Evolutionary conservation across 2,113 vertebrate genomes (phyloP).

Genomic region (Mastomys natalensis): DNA sequence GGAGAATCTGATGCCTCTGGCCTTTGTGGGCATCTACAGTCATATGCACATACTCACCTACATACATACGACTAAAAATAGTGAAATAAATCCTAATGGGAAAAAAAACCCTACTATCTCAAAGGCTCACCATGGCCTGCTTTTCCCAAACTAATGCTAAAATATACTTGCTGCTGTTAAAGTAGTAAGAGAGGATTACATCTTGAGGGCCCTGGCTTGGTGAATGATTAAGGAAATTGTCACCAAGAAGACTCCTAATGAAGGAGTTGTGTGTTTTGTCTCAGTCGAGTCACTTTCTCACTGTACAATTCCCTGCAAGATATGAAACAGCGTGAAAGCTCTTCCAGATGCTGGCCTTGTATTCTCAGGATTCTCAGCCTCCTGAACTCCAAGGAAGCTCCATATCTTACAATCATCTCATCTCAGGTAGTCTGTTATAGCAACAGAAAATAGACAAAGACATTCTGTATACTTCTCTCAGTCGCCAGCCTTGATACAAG

Average conservation of each 20-base stretch:
- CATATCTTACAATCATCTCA: not conserved
- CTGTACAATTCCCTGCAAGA: too few species aligned
- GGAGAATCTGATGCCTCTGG: not conserved
- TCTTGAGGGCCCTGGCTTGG: fast-evolving
- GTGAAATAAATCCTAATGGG: not conserved
- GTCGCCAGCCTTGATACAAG: not conserved
- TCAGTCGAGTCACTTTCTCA: not conserved
- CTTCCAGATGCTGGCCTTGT: not conserved
- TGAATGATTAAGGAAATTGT: not conserved
- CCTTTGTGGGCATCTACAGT: not conserved
- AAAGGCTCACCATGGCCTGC: not conserved
- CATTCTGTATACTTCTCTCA: not conserved
- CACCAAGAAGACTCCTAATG: not conserved
- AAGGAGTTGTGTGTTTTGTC: not conserved
- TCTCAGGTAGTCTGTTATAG: not conserved
- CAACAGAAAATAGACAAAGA: not conserved
- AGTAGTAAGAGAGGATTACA: not conserved
- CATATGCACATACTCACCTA: not conserved
- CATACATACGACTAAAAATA: not conserved
- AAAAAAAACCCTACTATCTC: not conserved
- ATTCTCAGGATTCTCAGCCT: not conserved
- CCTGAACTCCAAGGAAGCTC: not conserved
- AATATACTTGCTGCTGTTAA: too few species aligned
- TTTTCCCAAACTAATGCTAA: not conserved
- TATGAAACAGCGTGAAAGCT: not conserved